Evolutionary conservation across 2,113 vertebrate genomes (phyloP).

Genomic region (Actenoides hombroni): DNA sequence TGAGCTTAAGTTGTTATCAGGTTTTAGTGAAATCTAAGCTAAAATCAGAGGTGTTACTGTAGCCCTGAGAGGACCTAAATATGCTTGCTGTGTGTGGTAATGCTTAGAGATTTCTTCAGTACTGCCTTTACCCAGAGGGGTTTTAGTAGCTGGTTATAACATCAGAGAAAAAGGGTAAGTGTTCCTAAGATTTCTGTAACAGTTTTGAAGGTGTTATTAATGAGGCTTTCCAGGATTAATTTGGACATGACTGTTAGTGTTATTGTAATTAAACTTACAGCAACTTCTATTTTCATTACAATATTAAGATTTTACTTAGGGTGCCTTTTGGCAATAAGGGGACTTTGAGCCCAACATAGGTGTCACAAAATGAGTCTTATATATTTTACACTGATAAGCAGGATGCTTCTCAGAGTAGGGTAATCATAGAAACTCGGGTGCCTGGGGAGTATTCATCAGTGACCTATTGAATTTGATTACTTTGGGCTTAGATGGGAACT

Average conservation of each 20-base stretch:
- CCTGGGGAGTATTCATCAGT: neutral
- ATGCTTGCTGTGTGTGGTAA: neutral
- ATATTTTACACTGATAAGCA: neutral
- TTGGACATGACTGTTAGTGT: neutral
- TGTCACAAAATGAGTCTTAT: neutral
- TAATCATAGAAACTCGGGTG: neutral
- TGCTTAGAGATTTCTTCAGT: neutral
- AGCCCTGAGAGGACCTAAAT: neutral
- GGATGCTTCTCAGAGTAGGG: neutral
- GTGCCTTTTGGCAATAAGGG: neutral
- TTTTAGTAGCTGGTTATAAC: neutral
- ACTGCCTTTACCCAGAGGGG: neutral
- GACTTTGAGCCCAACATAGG: neutral
- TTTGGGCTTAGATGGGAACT: neutral
- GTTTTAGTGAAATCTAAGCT: neutral
- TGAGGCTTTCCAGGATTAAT: neutral
- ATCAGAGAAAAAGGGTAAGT: neutral
- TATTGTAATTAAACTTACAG: neutral
- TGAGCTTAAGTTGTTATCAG: neutral
- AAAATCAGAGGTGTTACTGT: neutral
- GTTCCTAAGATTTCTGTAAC: neutral
- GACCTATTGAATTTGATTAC: neutral
- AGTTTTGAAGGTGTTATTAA: neutral
- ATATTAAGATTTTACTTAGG: neutral
- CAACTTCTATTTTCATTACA: neutral